Evolutionary conservation across 2,113 vertebrate genomes (phyloP).

Genomic region (Nannobrachium achirus): DNA sequence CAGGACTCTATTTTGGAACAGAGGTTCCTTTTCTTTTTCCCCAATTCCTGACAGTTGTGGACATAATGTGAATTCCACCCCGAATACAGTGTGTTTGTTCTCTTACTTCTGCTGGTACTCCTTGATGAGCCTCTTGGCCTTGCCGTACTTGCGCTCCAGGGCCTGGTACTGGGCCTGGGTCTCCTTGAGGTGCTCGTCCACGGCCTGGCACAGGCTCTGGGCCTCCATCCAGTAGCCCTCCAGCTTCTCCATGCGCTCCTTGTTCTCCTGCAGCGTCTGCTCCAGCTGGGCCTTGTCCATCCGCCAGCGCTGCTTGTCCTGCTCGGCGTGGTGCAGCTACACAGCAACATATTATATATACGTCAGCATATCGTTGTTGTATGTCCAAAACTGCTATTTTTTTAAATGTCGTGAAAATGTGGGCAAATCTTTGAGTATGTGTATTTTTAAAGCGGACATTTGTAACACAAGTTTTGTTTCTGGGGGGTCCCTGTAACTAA

Average conservation of each 20-base stretch:
- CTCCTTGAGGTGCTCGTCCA: slow-evolving; percentile 98
- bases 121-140: slow-evolving; percentile 98
- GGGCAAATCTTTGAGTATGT: no score
- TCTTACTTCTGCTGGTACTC: slow-evolving; percentile 98
- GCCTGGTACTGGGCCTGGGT: slow-evolving; percentile 98
- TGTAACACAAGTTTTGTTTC: no score
- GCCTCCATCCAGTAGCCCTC: slow-evolving; percentile 99
- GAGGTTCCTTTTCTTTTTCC: no score
- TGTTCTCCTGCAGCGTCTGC: slow-evolving; percentile 97
- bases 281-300: slow-evolving; percentile 94
- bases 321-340: slow-evolving; percentile 94
- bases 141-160: slow-evolving; percentile 98
- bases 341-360: no score
- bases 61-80: no score
- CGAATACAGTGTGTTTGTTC: background rate
- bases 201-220: slow-evolving; percentile 95
- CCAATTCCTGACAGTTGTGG: no score
- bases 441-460: no score
- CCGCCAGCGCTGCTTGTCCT: slow-evolving; percentile 95
- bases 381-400: no score
- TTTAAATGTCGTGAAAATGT: no score
- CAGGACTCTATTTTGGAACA: no score
- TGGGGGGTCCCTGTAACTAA: no score
- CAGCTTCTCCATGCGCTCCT: slow-evolving; percentile 98
- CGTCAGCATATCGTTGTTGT: no score